Evolutionary conservation across 2,113 vertebrate species (phyloP).

Genomic region (Grammomys surdaster): DNA sequence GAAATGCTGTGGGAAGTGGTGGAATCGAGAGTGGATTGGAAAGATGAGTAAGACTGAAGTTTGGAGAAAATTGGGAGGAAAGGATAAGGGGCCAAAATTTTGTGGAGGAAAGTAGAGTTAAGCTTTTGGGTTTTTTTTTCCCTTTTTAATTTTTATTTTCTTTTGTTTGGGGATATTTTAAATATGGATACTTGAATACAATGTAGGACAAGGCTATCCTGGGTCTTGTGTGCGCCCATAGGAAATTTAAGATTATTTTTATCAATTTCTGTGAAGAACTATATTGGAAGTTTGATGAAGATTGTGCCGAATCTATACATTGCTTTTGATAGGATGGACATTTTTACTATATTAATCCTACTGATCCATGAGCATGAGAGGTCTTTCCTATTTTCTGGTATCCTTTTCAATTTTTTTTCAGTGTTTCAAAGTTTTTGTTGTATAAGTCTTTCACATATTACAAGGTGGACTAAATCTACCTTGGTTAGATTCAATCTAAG

Average conservation of each 20-base stretch:
- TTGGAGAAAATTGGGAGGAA: background rate
- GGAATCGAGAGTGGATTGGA: background rate
- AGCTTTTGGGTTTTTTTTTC: background rate
- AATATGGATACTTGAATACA: background rate
- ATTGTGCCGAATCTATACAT: background rate
- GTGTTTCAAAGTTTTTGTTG: background rate
- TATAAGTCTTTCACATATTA: background rate
- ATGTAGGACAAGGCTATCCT: background rate
- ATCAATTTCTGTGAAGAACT: background rate
- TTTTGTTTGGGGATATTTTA: slow-evolving; percentile 5
- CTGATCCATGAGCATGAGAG: background rate
- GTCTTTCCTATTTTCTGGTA: background rate
- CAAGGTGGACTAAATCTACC: background rate
- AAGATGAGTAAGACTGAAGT: background rate
- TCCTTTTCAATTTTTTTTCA: background rate
- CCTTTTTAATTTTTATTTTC: background rate
- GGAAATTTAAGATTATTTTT: background rate
- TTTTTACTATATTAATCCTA: background rate
- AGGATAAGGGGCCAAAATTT: background rate
- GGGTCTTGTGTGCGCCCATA: background rate
- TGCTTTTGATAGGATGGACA: background rate
- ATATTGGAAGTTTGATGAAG: background rate
- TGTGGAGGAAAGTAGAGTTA: background rate
- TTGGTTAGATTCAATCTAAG: background rate
- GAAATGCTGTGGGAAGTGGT: background rate